Percentiles rank a stretch among this genome's conserved stretches.
These are phyloP conservation scores for Podotricha telesiphe DNA, from an alignment of 2,888 invertebrate species.

Conservation along the genomic window DNA sequence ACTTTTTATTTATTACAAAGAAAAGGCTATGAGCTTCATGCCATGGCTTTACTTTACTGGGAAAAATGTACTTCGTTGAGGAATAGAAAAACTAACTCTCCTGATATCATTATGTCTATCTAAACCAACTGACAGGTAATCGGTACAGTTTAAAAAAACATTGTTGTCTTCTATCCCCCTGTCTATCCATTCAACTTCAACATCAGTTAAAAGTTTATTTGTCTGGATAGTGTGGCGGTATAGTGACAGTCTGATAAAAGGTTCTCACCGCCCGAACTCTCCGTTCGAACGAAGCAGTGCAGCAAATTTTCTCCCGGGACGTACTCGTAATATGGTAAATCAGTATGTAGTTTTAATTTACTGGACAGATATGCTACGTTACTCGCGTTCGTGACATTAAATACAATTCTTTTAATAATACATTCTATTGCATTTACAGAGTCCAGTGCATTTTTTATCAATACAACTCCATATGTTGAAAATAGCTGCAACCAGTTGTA, in stretches of 20 bases:
- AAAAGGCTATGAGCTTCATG: conserved; percentile 87
- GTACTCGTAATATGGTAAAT: conserved; percentile 90
- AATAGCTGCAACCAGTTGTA: conserved; percentile 85
- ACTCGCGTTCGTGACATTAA: conserved; percentile 87
- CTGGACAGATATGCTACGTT: conserved; percentile 89
- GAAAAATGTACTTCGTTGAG: conserved; percentile 88
- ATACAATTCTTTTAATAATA: conserved; percentile 86
- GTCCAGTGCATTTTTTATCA: conserved; percentile 84
- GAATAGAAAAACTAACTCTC: conserved; percentile 88
- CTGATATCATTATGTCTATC: conserved; percentile 81
- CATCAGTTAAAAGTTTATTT: conserved; percentile 83
- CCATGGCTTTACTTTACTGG: conserved; percentile 85
- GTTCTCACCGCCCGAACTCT: conserved; percentile 86
- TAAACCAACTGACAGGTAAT: conserved; percentile 85
- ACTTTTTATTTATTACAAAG: conserved; percentile 83
- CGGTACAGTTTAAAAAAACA: conserved; percentile 85
- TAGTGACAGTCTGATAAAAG: conserved; percentile 87
- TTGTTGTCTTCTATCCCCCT: conserved; percentile 86
- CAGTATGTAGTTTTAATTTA: conserved; percentile 88
- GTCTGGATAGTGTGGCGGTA: conserved; percentile 84
- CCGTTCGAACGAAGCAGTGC: conserved; percentile 87
- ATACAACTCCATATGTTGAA: conserved; percentile 85
- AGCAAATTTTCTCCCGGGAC: conserved; percentile 89
- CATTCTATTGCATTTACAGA: conserved; percentile 81
- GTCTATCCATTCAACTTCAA: conserved; percentile 89